phyloP scores from a whole-genome alignment of 2,113 vertebrate genomes.

The Coptodon rendalli region DNA sequence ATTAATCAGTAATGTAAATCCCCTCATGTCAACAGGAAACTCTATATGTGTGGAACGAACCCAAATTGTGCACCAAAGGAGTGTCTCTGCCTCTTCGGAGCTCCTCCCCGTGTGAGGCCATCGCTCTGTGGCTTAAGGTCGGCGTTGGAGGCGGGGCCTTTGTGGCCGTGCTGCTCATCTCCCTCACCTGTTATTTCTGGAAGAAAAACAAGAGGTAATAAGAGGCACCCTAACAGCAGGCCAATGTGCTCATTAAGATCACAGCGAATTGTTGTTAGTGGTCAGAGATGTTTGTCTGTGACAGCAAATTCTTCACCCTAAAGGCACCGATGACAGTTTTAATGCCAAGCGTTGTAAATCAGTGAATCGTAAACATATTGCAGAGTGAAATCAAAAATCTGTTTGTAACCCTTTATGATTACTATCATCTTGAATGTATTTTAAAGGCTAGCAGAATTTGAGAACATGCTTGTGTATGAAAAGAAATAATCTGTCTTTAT shows the following conservation, averaged over 20 bases:
- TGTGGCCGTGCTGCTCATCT: slow-evolving; percentile 82
- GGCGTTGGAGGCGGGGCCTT: slow-evolving; percentile 86
- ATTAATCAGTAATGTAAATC: neutral
- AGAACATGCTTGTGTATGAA: neutral
- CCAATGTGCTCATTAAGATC: neutral
- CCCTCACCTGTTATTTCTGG: slow-evolving; percentile 97
- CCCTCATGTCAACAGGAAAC: slow-evolving; percentile 75
- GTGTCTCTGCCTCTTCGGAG: slow-evolving; percentile 79
- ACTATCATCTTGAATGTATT: neutral
- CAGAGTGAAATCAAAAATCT: neutral
- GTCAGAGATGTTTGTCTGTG: neutral
- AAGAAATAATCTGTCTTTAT: neutral
- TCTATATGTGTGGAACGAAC: slow-evolving; percentile 92
- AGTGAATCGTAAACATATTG: neutral
- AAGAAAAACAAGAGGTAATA: slow-evolving; percentile 97
- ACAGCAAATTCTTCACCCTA: neutral
- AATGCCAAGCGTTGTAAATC: neutral
- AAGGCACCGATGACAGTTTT: neutral
- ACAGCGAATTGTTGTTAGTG: neutral
- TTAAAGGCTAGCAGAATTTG: neutral
- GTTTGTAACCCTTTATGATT: neutral
- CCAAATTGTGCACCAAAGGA: slow-evolving; percentile 85
- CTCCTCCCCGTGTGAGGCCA: slow-evolving; percentile 81
- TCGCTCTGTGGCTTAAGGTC: slow-evolving; percentile 92
- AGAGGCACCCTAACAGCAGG: slow-evolving; percentile 15